Percentiles rank a stretch among this genome's conserved stretches.
phyloP scores from a whole-genome alignment of 2,888 invertebrate genomes.

The Tetanocera ferruginea region DNA sequence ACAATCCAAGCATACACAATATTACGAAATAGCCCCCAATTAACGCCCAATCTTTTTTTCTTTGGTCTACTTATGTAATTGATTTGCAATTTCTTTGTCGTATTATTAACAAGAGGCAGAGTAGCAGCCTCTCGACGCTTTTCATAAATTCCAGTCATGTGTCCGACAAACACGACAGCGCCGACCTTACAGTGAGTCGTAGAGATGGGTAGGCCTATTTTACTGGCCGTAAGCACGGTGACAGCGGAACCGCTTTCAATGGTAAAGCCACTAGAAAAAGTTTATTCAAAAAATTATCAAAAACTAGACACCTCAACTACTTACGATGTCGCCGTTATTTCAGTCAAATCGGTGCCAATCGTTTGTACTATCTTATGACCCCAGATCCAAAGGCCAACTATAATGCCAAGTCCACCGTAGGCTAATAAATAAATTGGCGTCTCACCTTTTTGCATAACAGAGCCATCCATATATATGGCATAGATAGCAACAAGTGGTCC shows the following conservation, averaged over 20 bases:
- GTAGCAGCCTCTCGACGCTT: conserved; percentile 23
- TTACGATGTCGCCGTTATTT: conserved; percentile 96
- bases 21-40: conserved; percentile 77
- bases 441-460: conserved; percentile 84
- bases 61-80: conserved; percentile 50
- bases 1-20: conserved; percentile 98
- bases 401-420: conserved; percentile 96
- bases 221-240: conserved; percentile 96
- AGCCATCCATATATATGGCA: conserved; percentile 89
- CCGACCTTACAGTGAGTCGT: conserved; percentile 99
- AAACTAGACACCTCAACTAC: conserved; percentile 56
- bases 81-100: conserved; percentile 76
- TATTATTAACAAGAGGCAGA: neutral
- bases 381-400: conserved; percentile 96
- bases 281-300: neutral
- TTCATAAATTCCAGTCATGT: conserved; percentile 70
- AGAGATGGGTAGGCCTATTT: conserved; percentile 95
- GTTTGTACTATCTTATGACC: conserved; percentile 97
- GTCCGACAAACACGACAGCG: conserved; percentile 97
- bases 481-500: conserved; percentile 96
- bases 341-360: conserved; percentile 96
- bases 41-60: conserved; percentile 55
- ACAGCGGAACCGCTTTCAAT: conserved; percentile 97
- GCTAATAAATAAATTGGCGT: conserved; percentile 93
- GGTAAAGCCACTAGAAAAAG: conserved; percentile 83